Conservation (phyloP, 2,888 invertebrate genomes). For the Colostygia pectinataria region DNA sequence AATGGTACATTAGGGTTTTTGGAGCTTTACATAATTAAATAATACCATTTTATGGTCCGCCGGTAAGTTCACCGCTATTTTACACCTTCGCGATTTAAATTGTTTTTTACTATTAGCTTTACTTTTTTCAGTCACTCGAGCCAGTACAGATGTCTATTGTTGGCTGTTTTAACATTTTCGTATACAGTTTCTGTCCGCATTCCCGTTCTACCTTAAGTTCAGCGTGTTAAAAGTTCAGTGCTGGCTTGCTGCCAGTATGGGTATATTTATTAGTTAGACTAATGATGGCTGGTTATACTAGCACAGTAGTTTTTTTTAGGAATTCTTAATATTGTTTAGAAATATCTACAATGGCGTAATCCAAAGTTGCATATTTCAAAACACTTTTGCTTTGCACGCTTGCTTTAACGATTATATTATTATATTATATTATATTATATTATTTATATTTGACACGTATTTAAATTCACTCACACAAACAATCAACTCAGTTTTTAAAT, state of each 20-base stretch:
- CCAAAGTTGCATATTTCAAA: no score
- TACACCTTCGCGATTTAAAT: not conserved
- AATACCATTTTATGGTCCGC: no score
- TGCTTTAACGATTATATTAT: no score
- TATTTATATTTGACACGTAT: no score
- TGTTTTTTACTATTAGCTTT: conserved; percentile 1
- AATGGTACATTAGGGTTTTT: no score
- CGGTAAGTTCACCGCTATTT: not conserved
- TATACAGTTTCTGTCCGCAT: conserved; percentile 22
- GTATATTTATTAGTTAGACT: conserved; percentile 33
- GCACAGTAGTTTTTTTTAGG: conserved; percentile 19
- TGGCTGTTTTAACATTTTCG: conserved; percentile 8
- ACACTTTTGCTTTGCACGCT: no score
- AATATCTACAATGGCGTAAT: no score
- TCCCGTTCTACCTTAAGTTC: conserved; percentile 28
- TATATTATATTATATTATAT: no score
- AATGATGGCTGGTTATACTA: conserved; percentile 34
- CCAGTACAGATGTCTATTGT: conserved; percentile 1
- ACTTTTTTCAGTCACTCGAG: not conserved
- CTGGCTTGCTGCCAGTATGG: conserved; percentile 29
- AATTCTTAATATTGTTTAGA: conserved; percentile 5
- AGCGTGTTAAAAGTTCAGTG: conserved; percentile 14
- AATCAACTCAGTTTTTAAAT: no score
- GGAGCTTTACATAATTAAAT: no score
- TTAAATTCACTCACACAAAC: no score